phyloP scores from a whole-genome alignment of 2,113 vertebrate genomes.

The Chaetorhynchus papuensis region DNA sequence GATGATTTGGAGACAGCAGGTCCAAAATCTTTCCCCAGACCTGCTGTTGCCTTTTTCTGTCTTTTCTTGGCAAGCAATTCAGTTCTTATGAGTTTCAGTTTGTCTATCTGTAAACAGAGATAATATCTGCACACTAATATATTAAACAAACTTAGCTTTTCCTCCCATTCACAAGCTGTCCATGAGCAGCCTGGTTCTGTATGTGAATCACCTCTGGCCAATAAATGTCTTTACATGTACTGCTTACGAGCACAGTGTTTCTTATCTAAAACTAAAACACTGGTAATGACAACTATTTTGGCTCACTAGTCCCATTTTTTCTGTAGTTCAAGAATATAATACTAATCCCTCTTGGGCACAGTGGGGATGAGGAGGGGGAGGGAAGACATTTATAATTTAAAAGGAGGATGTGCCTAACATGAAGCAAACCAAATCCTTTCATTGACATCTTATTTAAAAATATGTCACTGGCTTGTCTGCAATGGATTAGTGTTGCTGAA shows the following conservation, averaged over 20 bases:
- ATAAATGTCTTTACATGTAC: not conserved
- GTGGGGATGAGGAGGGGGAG: accelerated
- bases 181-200: not conserved
- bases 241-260: not conserved
- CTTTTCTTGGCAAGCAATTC: not conserved
- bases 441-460: not conserved
- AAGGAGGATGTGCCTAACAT: not conserved
- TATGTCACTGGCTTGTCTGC: not conserved
- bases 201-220: not conserved
- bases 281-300: not conserved
- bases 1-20: not conserved
- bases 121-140: not conserved
- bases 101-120: not conserved
- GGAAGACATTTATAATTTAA: not conserved
- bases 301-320: not conserved
- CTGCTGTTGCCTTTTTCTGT: not conserved
- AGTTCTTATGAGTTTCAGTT: not conserved
- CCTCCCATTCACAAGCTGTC: not conserved
- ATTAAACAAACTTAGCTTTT: not conserved
- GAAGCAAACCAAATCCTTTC: not conserved
- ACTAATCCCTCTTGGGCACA: not conserved
- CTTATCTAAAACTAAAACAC: not conserved
- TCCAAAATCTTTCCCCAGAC: not conserved
- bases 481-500: not conserved
- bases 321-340: not conserved